Evolutionary conservation across 2,888 invertebrate genomes (phyloP).

Genomic region (Alitta virens): DNA sequence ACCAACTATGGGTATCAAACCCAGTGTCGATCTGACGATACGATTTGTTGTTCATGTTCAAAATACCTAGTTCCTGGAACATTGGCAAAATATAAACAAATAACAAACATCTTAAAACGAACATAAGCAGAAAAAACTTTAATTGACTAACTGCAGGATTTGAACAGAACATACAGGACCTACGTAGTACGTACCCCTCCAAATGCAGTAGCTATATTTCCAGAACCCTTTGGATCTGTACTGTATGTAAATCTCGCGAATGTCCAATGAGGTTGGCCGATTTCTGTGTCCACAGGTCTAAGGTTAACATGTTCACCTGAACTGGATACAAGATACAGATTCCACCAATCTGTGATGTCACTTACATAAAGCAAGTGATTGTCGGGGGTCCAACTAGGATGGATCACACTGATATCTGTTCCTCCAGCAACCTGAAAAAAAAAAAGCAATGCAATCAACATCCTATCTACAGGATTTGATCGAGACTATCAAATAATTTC

Average conservation of each 20-base stretch:
- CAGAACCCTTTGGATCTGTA: constrained; percentile 37
- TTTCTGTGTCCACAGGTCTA: constrained; percentile 35
- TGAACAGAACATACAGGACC: too few species aligned
- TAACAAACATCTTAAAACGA: background rate
- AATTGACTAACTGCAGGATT: too few species aligned
- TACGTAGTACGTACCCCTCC: constrained; percentile 31
- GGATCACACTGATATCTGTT: constrained; percentile 46
- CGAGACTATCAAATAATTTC: background rate
- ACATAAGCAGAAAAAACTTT: too few species aligned
- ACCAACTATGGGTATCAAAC: constrained; percentile 30
- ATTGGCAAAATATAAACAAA: background rate
- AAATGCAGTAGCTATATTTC: constrained; percentile 34
- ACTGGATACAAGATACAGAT: constrained; percentile 49
- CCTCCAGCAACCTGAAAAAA: constrained; percentile 34
- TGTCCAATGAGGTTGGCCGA: constrained; percentile 51
- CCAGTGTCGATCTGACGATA: constrained; percentile 38
- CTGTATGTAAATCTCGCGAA: constrained; percentile 45
- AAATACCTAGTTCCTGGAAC: constrained; percentile 36
- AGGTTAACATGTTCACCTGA: constrained; percentile 41
- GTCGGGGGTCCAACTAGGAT: constrained; percentile 52
- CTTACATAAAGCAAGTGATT: constrained; percentile 49
- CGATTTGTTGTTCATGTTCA: constrained; percentile 32
- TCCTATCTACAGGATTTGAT: background rate
- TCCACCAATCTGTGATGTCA: constrained; percentile 57
- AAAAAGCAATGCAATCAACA: too few species aligned